Conservation (phyloP, 2,797 vertebrate genomes). For the Podarcis lilfordi region DNA sequence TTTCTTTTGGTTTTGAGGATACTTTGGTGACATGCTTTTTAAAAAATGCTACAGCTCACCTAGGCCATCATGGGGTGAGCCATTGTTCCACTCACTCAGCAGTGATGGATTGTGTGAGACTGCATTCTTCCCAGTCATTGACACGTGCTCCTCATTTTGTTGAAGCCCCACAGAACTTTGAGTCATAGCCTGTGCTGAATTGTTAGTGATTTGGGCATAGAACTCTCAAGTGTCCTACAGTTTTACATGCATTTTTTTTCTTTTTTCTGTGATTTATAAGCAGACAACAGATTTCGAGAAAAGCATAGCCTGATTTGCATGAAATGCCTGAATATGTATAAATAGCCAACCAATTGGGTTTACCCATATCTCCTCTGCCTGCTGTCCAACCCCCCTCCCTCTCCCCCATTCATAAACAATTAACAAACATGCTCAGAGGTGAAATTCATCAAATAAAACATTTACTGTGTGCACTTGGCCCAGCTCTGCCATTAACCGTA, state of each 20-base stretch:
- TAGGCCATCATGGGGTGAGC: not conserved
- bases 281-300: conserved; percentile 44
- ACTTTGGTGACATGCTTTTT: not conserved
- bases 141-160: not conserved
- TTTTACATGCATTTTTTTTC: not conserved
- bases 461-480: conserved; percentile 29
- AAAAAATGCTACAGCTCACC: not conserved
- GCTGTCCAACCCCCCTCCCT: not conserved
- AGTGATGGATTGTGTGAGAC: not conserved
- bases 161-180: not conserved
- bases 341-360: conserved; percentile 39
- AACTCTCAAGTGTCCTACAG: not conserved
- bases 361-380: conserved; percentile 14
- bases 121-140: not conserved
- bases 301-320: conserved; percentile 43
- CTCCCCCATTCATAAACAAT: conserved; percentile 38
- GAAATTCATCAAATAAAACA: conserved; percentile 36
- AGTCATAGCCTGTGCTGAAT: not conserved
- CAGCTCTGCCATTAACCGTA: conserved; percentile 33
- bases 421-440: conserved; percentile 24
- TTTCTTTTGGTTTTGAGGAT: too few species aligned
- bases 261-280: not conserved
- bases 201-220: not conserved
- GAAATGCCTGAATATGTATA: conserved; percentile 38
- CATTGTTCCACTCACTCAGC: not conserved